Base-by-base conservation (phyloP, 92 coral and sea anemone genomes). In the Epizoanthus scotinus region DNA sequence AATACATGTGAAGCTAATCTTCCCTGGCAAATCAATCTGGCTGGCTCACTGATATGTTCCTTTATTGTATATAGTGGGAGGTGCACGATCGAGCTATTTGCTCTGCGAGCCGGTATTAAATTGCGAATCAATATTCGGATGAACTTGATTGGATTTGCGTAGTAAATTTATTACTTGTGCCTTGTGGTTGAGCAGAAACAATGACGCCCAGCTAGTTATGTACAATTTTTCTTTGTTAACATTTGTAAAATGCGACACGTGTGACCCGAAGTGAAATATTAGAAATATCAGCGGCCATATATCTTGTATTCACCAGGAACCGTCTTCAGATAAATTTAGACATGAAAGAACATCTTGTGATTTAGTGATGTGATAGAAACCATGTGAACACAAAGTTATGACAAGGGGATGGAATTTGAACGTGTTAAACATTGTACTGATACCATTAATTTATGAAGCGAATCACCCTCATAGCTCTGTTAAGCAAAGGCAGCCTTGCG, bases 21-120 rank as follows among this genome's bases (percentile, higher is more conserved):
- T 36, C 67, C 40, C 68, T n/a, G 60, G 56, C 40, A 60, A 58
- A 75, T 75, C 22, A 59, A 75, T 75, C 57, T 75, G 81, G 34
- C 57, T 75, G 81, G 34, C 81, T 19, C 13, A 59, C 24, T 59
- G 63, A 8, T 58, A 74, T 58, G 63, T 57, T 75, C 61, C 81
- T 57, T 34, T 34, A 59, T 34, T 57, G 58, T 58, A 36, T 67
- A 21, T 31, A 59, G 59, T 73, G 60, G 68, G 36, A 14, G 36
- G 44, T 52, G 60, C 22, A 14, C 56, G 25, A 19, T 56, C 7
- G 53, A 31, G 36, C 59, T 47, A 25, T 38, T 75, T 59, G 44
- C 57, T 34, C 26, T 29, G 57, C 14, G 52, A n/a, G 67, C 5
- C 34, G 36, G 69, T 60, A 75, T 42, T 75, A 59, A 59, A 60